Conservation (phyloP, 2,797 vertebrate species). For the Pelochelys cantorii region DNA sequence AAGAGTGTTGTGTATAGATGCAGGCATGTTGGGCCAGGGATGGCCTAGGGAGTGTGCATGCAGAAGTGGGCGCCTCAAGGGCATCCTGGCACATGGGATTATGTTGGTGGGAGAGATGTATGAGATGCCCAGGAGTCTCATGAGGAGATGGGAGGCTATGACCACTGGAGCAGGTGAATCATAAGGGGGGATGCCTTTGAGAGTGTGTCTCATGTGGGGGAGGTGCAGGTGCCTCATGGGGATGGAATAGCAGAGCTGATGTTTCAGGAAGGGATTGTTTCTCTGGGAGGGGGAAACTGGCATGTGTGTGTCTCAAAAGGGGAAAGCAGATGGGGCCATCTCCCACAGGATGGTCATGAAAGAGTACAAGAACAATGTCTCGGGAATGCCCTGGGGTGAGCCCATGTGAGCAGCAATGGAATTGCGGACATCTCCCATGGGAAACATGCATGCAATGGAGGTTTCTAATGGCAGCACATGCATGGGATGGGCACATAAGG, state of each 20-base stretch:
- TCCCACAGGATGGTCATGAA: background rate
- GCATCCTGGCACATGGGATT: background rate
- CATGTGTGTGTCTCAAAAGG: background rate
- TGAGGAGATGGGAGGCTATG: no score
- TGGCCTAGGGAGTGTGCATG: rapidly evolving
- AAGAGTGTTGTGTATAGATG: background rate
- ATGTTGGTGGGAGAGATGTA: background rate
- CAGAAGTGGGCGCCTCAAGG: background rate
- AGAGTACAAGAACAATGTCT: background rate
- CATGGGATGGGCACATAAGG: background rate
- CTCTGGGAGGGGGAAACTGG: background rate
- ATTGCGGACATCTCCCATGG: background rate
- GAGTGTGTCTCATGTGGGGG: background rate
- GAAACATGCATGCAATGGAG: background rate
- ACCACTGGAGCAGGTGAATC: background rate
- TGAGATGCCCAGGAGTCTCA: background rate
- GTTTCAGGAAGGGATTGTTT: background rate
- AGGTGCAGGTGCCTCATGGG: rapidly evolving
- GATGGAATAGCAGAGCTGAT: background rate
- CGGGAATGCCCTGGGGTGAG: background rate
- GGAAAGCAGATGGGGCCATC: background rate
- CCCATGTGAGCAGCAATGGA: no score
- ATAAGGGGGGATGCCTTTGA: background rate
- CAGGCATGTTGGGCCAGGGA: rapidly evolving
- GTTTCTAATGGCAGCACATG: background rate